These are phyloP conservation scores for Pelodiscus sinensis DNA, from an alignment of 2,113 vertebrate species.

Conservation along the genomic window DNA sequence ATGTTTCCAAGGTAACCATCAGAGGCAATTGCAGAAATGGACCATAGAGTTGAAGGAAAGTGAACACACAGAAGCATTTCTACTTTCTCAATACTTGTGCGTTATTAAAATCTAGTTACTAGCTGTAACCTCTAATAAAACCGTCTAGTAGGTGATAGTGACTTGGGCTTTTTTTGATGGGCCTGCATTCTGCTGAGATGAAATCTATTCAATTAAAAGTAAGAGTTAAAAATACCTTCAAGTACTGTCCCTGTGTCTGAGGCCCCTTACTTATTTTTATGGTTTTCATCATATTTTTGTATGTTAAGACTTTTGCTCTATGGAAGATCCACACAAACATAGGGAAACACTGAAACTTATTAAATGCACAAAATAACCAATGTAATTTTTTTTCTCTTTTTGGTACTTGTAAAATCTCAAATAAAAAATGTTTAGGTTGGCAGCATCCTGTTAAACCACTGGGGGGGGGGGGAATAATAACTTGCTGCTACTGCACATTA, in stretches of 20 bases:
- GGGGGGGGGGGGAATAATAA: background rate
- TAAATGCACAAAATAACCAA: background rate
- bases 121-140: rapidly evolving
- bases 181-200: background rate
- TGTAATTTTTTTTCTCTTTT: background rate
- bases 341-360: rapidly evolving
- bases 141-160: background rate
- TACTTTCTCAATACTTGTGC: background rate
- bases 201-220: background rate
- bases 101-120: background rate
- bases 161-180: background rate
- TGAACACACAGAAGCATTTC: background rate
- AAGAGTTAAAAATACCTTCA: background rate
- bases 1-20: conserved; percentile 67
- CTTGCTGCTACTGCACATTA: rapidly evolving
- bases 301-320: background rate
- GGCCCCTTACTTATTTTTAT: background rate
- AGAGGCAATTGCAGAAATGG: conserved; percentile 32
- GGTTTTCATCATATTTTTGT: rapidly evolving
- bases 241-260: rapidly evolving
- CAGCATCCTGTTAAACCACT: rapidly evolving
- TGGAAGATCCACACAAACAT: background rate
- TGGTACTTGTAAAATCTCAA: background rate
- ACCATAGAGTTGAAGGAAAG: conserved; percentile 15
- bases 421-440: background rate